phyloP scores from a whole-genome alignment of 1,140 invertebrate genomes.

The Diploscapter pachys region DNA sequence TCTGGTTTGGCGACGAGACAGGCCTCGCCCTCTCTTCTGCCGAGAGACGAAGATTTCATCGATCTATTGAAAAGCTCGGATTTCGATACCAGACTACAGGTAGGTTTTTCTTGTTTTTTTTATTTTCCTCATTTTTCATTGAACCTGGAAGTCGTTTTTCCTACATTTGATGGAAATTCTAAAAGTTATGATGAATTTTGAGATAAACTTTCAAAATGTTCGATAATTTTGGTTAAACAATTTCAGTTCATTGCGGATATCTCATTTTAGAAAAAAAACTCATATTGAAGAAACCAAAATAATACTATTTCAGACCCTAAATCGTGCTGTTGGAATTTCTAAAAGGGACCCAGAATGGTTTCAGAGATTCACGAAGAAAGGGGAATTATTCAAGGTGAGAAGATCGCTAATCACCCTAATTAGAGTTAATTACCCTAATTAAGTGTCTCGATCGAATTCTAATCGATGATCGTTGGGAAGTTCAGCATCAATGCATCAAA shows the following conservation, averaged over 20 bases:
- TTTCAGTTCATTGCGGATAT: no score
- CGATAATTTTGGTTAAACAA: no score
- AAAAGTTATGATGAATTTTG: background rate
- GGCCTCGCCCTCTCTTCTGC: background rate
- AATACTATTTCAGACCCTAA: conserved; percentile 24
- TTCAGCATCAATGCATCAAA: conserved; percentile 37
- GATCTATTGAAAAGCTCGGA: conserved; percentile 25
- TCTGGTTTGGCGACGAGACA: no score
- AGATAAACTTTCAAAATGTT: background rate
- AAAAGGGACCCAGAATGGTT: conserved; percentile 35
- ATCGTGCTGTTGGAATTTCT: conserved; percentile 22
- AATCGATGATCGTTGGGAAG: conserved; percentile 36
- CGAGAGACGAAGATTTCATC: conserved; percentile 23
- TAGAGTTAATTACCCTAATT: no score
- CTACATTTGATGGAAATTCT: background rate
- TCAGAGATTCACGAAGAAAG: conserved; percentile 30
- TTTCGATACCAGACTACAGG: conserved; percentile 32
- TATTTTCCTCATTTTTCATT: background rate
- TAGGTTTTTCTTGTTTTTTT: conserved; percentile 10
- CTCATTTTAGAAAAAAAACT: no score
- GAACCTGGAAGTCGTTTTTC: background rate
- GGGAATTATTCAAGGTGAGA: conserved; percentile 28
- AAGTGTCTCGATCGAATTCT: conserved; percentile 28
- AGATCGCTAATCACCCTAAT: no score
- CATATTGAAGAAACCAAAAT: background rate